Conservation (phyloP, 2,113 vertebrate species). For the Hypanus sabinus region DNA sequence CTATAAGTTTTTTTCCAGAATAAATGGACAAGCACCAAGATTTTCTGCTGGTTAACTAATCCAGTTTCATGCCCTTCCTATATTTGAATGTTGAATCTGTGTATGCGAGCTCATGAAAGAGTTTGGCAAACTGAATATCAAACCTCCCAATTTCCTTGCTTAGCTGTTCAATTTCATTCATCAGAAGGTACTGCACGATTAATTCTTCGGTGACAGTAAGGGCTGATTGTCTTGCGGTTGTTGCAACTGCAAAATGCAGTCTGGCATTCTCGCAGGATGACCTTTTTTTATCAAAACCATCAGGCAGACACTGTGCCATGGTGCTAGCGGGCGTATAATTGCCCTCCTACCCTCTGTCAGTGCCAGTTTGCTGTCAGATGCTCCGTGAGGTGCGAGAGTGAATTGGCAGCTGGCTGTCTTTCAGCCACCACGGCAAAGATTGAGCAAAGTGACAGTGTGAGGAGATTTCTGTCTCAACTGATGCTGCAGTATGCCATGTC, state of each 20-base stretch:
- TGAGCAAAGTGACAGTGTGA: background rate
- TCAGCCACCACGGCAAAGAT: no score
- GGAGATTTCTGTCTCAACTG: no score
- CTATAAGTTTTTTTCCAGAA: no score
- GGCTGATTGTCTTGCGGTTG: no score
- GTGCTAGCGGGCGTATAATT: background rate
- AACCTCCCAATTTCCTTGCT: background rate
- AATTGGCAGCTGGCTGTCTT: background rate
- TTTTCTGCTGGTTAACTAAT: no score
- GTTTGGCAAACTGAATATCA: background rate
- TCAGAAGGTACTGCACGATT: no score
- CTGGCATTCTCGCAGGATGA: background rate
- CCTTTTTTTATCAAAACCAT: background rate
- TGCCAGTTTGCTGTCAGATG: background rate
- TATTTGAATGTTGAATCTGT: background rate
- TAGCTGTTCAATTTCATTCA: background rate
- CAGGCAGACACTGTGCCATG: background rate
- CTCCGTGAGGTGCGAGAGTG: background rate
- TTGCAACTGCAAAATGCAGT: no score
- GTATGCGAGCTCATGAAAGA: background rate
- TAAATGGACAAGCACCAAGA: no score
- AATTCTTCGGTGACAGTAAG: background rate
- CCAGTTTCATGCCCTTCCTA: background rate
- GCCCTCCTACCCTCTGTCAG: background rate
- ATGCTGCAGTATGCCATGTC: background rate